These are phyloP conservation scores for Jaculus jaculus DNA, from an alignment of 2,113 vertebrate species.

Conservation along the genomic window DNA sequence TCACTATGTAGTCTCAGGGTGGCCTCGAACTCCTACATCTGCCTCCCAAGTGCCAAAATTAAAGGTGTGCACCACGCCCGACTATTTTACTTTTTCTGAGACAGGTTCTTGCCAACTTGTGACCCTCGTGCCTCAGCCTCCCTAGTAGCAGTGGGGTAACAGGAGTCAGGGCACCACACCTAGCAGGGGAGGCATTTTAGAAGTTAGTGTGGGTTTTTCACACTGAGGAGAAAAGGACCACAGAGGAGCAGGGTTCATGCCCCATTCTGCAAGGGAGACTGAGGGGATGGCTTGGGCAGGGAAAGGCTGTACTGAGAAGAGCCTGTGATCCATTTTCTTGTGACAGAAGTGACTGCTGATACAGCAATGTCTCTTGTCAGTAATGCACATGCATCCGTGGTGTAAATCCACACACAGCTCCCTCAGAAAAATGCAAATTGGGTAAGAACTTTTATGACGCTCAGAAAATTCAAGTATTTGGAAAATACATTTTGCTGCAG, in stretches of 20 bases:
- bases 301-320: background rate
- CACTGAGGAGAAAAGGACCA: background rate
- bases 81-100: background rate
- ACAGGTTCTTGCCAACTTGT: background rate
- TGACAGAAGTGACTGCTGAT: background rate
- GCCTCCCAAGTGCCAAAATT: too few species aligned
- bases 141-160: too few species aligned
- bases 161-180: background rate
- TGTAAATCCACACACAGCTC: background rate
- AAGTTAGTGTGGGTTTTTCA: constrained; percentile 29
- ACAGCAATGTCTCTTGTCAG: background rate
- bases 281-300: background rate
- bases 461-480: background rate
- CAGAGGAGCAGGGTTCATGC: background rate
- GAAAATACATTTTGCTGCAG: background rate
- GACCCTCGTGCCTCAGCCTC: background rate
- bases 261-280: background rate
- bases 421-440: background rate
- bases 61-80: too few species aligned
- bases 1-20: too few species aligned
- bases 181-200: background rate
- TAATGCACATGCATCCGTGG: background rate
- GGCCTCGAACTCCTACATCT: too few species aligned
- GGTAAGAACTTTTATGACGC: background rate
- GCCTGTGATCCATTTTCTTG: background rate